A percentile compares a stretch with the other conserved stretches of the same genome.
Evolutionary conservation across 2,797 vertebrate genomes (phyloP).

Genomic region (Gastrophryne carolinensis): DNA sequence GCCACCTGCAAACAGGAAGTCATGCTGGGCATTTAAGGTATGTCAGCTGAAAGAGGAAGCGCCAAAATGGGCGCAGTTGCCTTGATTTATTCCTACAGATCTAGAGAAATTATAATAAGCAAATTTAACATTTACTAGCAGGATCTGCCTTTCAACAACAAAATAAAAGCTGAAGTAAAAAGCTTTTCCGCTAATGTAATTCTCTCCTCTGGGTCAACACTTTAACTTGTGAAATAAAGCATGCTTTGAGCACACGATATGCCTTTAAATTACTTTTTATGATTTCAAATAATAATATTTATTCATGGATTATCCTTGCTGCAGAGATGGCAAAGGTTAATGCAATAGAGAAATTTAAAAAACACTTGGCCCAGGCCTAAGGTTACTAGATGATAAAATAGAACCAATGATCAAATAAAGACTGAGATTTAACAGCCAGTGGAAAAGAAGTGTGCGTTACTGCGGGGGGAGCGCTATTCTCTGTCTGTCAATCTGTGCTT

Average conservation of each 20-base stretch:
- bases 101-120: no score
- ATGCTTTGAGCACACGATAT: background rate
- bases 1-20: no score
- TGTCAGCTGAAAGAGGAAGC: no score
- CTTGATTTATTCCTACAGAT: no score
- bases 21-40: no score
- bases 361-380: background rate
- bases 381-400: slow-evolving; percentile 6
- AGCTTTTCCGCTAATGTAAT: no score
- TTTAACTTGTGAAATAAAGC: background rate
- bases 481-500: slow-evolving; percentile 1
- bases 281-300: slow-evolving; percentile 19
- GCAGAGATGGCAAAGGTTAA: slow-evolving; percentile 1
- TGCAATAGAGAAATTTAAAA: slow-evolving; percentile 7
- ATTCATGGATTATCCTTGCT: background rate
- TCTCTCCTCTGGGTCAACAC: background rate
- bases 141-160: no score
- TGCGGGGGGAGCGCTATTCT: background rate
- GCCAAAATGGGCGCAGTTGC: no score
- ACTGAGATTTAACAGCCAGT: background rate
- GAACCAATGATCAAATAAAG: slow-evolving; percentile 1
- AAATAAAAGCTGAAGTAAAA: no score
- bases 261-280: slow-evolving; percentile 1
- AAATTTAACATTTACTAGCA: no score
- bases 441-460: background rate